Evolutionary conservation across 1,140 invertebrate genomes (phyloP).

Genomic region (Chionoecetes opilio): DNA sequence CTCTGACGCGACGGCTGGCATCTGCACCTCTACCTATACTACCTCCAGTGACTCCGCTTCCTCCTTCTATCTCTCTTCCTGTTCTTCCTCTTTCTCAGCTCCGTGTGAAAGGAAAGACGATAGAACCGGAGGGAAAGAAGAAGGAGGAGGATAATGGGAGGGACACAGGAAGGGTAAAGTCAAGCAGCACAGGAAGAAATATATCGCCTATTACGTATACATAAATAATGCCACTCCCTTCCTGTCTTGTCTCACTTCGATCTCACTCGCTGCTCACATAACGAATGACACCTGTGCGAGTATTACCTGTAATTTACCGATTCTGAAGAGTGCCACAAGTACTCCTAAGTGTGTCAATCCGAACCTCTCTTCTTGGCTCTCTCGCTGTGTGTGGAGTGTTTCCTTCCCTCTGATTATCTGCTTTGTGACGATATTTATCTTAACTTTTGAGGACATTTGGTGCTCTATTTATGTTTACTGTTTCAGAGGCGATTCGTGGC

Average conservation of each 20-base stretch:
- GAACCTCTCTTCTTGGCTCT: too few relatives aligned
- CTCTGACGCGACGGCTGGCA: neutral
- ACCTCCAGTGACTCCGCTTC: neutral
- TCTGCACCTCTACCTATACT: neutral
- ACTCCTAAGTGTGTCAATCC: too few relatives aligned
- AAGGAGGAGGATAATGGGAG: too few relatives aligned
- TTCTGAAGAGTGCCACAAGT: neutral
- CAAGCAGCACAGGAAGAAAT: neutral
- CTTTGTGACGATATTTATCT: too few relatives aligned
- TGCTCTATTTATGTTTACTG: too few relatives aligned
- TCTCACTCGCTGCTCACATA: neutral
- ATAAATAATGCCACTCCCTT: neutral
- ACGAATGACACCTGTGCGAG: neutral
- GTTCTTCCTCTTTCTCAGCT: too few relatives aligned
- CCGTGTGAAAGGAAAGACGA: too few relatives aligned
- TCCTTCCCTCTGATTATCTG: too few relatives aligned
- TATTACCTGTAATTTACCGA: neutral
- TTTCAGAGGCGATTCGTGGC: too few relatives aligned
- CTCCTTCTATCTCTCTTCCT: too few relatives aligned
- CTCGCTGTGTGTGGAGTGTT: too few relatives aligned
- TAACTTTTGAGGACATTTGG: too few relatives aligned
- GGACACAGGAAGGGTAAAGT: neutral
- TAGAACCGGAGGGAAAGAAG: neutral
- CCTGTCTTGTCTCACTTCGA: neutral
- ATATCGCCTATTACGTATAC: neutral